Base-by-base conservation (phyloP, 2,113 vertebrate species). In the Paramormyrops kingsleyae region DNA sequence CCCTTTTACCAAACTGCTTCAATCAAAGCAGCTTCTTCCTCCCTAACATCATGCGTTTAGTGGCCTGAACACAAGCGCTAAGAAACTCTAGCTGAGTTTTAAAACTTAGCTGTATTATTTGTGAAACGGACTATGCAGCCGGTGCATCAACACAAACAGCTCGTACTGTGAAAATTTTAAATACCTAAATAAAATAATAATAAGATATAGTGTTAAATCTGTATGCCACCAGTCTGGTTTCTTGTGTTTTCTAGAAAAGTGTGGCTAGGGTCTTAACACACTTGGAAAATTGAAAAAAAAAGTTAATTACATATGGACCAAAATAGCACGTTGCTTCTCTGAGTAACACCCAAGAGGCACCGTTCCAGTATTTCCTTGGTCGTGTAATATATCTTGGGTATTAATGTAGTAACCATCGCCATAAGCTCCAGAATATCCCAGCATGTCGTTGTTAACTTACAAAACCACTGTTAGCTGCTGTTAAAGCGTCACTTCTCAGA, bases 1-100 rank as follows among this genome's bases (percentile, higher is more conserved):
- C 95, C 96, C 95, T 95, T 93, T 91, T 91, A 93, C 94, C 44
- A 95, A 96, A 95, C 94, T 92, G 93, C 91, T 93, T 95, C 95
- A 31, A 95, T 96, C 94, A 95, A 96, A 96, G 94, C 90, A 91
- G 92, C 90, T 94, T 50, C 89, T 35, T 42, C 17, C 74, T 42
- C 74, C 95, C 94, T 95, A 95, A 95, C 94, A 92, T 93, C 59
- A 90, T 93, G 94, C 93, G 95, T 95, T 93, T 24, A 92, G 91
- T 91, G 92, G 91, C 9, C 35, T 10, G 24, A 27, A 93, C 93
- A 93, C 93, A 94, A 94, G 95, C 93, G 93, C 13, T 70, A 94
- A 94, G 95, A 95, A 95, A 95, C 93, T 93, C 91, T 93, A 89
- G 94, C 94, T 92, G n/a, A 70, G 10, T 31, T 70, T 70, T 70